Evolutionary conservation across 2,888 invertebrate species (phyloP).

Genomic region (Nomada hirtipes): DNA sequence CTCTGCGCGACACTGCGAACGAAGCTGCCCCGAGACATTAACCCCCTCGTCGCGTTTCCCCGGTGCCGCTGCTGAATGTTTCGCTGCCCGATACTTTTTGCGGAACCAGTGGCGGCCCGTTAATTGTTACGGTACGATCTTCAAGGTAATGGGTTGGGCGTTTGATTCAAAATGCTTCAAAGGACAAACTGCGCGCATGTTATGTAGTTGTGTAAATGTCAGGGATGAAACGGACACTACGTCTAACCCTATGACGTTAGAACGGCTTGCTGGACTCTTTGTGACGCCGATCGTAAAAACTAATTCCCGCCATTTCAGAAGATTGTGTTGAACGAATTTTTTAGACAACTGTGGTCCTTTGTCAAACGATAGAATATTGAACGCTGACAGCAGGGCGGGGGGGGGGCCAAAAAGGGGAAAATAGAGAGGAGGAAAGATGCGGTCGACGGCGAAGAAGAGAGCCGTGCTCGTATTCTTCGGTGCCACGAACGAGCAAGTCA

Average conservation of each 20-base stretch:
- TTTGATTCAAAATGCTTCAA: background rate
- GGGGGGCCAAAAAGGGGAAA: too few species aligned
- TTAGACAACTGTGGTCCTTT: background rate
- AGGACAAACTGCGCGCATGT: background rate
- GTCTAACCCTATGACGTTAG: too few species aligned
- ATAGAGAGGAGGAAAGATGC: background rate
- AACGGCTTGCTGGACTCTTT: too few species aligned
- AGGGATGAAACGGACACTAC: background rate
- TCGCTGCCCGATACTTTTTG: too few species aligned
- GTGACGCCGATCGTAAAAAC: too few species aligned
- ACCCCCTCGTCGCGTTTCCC: background rate
- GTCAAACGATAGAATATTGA: too few species aligned
- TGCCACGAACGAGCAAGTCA: slow-evolving; percentile 61
- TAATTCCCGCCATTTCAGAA: too few species aligned
- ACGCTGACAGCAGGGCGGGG: background rate
- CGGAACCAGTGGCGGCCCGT: too few species aligned
- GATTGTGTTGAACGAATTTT: too few species aligned
- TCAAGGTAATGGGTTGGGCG: background rate
- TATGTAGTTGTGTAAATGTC: background rate
- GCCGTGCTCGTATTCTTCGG: slow-evolving; percentile 44
- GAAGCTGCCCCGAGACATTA: background rate
- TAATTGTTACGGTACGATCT: background rate
- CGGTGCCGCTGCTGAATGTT: background rate
- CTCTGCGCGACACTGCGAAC: background rate
- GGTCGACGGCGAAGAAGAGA: slow-evolving; percentile 20